Base-by-base conservation (phyloP, 2,888 invertebrate genomes). In the Acanthoscelides obtectus region DNA sequence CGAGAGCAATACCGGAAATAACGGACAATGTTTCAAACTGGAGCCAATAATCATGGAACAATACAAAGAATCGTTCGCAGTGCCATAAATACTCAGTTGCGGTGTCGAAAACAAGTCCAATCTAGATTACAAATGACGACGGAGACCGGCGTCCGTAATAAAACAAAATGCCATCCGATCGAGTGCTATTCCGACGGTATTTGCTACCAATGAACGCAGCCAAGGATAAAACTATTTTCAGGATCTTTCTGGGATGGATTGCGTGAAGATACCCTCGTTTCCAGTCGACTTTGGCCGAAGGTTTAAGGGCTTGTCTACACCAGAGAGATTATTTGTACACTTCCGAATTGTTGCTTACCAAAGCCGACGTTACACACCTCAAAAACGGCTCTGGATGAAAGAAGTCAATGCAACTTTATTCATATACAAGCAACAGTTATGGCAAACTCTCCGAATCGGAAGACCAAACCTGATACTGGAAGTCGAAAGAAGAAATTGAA, bases 61-160 rank as follows among this genome's bases (percentile, higher is more conserved):
- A 75, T 75, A 72, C 72, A 70, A 75, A 76, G 74, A 75, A 76
- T 72, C 67, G 71, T 64, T 63, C 3, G 45, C 45, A 74, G 67
- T 22, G 66, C 72, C 70, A 75, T 74, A 76, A 75, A 76, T 74
- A 74, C 72, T 72, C 71, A 68, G 66, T 69, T 70, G 70, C 69
- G 74, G 73, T 73, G 69, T 76, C 75, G 75, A 76, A 74, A 75
- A 74, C 74, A 74, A 74, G 71, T 75, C 73, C 72, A 73, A 74
- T 75, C 73, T 72, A 75, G 74, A 74, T 75, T 73, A 75, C 75
- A 70, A 73, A 75, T 73, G 73, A 76, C 74, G 71, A 66, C n/a
- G 70, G 63, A 72, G 71, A 66, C n/a, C 69, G 63, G 4, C 64
- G 71, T 66, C 70, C 69, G 72, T 45, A 45, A 45, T 71, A 72